Percentiles rank a stretch among this genome's conserved stretches.
phyloP scores from a whole-genome alignment of 2,113 vertebrate genomes.

The Phrynocephalus versicolor region DNA sequence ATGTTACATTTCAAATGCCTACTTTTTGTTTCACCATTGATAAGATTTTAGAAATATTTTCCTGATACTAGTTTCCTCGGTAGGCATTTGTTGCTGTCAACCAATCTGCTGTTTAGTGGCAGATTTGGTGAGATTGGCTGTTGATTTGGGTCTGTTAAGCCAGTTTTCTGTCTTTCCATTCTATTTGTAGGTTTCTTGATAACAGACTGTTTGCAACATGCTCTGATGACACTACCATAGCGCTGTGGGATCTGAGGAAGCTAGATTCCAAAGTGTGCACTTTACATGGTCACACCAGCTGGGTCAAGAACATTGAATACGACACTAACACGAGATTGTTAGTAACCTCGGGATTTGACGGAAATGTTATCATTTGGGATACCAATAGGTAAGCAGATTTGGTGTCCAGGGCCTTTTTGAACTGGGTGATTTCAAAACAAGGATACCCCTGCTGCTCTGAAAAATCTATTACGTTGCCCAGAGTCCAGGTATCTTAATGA shows the following conservation, averaged over 20 bases:
- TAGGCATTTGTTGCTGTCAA: background rate
- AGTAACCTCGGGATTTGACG: slow-evolving; percentile 97
- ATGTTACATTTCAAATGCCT: background rate
- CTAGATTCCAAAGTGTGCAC: slow-evolving; percentile 95
- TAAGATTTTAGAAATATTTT: background rate
- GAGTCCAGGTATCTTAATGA: too few species aligned
- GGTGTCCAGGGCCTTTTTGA: background rate
- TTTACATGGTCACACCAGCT: slow-evolving; percentile 96
- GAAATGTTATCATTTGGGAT: slow-evolving; percentile 99
- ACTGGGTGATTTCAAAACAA: too few species aligned
- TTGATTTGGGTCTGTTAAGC: background rate
- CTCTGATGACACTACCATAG: slow-evolving; percentile 97
- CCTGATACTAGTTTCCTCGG: background rate
- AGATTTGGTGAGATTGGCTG: background rate
- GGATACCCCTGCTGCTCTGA: background rate
- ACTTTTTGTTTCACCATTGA: background rate
- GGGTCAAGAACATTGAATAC: slow-evolving; percentile 99
- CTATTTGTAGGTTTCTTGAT: slow-evolving; percentile 88
- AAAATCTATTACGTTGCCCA: background rate
- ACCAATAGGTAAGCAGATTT: slow-evolving; percentile 87
- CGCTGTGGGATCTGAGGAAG: slow-evolving; percentile 96
- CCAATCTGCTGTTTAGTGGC: background rate
- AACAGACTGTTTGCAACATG: slow-evolving; percentile 97
- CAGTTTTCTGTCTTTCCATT: background rate
- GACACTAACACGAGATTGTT: slow-evolving; percentile 96